Conservation (phyloP, 2,888 invertebrate species). For the Cataglyphis altisquamis region DNA sequence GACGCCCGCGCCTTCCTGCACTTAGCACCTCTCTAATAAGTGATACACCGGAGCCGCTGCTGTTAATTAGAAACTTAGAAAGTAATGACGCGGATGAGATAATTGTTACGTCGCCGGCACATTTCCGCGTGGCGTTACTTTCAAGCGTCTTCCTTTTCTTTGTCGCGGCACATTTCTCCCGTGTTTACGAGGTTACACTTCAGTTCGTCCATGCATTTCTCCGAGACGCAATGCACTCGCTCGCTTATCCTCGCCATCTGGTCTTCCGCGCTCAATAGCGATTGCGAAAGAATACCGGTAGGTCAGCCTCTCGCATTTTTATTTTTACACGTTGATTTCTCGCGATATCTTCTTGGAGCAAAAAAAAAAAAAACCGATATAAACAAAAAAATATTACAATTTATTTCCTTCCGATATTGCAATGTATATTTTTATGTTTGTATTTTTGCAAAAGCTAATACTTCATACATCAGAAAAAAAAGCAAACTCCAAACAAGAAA, state of each 20-base stretch:
- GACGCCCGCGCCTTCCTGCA: not conserved
- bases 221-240: constrained; percentile 42
- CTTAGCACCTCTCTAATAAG: constrained; percentile 44
- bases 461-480: not conserved
- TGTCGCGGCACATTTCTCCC: constrained; percentile 57
- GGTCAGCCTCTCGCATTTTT: constrained; percentile 36
- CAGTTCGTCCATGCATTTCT: constrained; percentile 51
- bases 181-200: constrained; percentile 56
- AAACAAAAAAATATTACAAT: not conserved
- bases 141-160: constrained; percentile 51
- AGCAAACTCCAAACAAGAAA: not conserved
- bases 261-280: constrained; percentile 50
- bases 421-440: not conserved
- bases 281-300: constrained; percentile 39
- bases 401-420: too few species aligned
- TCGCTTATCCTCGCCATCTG: constrained; percentile 46
- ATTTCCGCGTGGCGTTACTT: constrained; percentile 56
- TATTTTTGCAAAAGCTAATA: not conserved
- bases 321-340: constrained; percentile 12
- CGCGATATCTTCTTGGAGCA: constrained; percentile 2
- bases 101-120: constrained; percentile 50
- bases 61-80: constrained; percentile 57
- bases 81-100: constrained; percentile 57
- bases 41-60: constrained; percentile 20
- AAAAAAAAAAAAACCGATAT: not conserved